These are phyloP conservation scores for Aspidiotus rigidus DNA, from an alignment of 2,888 invertebrate genomes.

Conservation along the genomic window DNA sequence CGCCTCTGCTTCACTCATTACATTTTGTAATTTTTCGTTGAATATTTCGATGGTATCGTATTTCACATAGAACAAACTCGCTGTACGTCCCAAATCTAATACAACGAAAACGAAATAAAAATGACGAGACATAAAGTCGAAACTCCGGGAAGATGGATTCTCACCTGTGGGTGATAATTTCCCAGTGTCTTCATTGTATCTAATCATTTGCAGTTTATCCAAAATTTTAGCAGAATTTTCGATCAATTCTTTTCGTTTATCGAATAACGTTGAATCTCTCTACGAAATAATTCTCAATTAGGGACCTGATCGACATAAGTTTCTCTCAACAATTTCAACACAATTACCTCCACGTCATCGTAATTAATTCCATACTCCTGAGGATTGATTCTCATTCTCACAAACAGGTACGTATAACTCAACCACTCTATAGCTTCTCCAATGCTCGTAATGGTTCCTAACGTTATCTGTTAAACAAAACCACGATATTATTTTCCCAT, in stretches of 20 bases:
- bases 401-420: conserved; percentile 91
- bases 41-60: conserved; percentile 89
- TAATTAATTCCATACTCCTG: conserved; percentile 60
- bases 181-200: conserved; percentile 76
- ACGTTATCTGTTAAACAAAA: conserved; percentile 55
- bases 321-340: background rate
- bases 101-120: conserved; percentile 30
- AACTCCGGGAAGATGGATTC: background rate
- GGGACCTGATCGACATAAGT: background rate
- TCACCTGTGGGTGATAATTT: conserved; percentile 53
- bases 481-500: background rate
- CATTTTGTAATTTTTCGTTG: conserved; percentile 67
- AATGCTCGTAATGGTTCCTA: conserved; percentile 93
- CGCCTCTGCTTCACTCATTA: conserved; percentile 78
- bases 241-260: conserved; percentile 67
- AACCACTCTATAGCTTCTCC: conserved; percentile 97
- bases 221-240: conserved; percentile 69
- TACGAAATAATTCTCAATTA: conserved; percentile 42
- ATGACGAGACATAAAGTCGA: background rate
- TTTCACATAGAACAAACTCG: conserved; percentile 96
- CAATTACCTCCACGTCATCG: conserved; percentile 43
- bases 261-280: conserved; percentile 70
- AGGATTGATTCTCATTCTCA: conserved; percentile 88
- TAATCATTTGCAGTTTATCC: conserved; percentile 88
- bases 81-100: conserved; percentile 82